Conservation (phyloP, 2,113 vertebrate species). For the Sturnira hondurensis region DNA sequence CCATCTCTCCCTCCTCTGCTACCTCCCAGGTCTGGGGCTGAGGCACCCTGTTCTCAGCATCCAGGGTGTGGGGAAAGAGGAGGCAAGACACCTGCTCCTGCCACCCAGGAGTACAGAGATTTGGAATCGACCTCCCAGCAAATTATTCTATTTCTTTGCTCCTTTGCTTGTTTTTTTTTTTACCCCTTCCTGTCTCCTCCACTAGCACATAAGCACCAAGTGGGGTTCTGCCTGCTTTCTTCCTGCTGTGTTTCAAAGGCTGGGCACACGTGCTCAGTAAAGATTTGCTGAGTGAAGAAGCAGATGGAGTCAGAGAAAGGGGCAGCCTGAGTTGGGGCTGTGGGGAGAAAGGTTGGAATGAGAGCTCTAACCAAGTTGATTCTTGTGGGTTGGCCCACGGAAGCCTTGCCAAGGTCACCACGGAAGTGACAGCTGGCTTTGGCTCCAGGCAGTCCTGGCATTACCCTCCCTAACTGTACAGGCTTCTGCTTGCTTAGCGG, state of each 20-base stretch:
- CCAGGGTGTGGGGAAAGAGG: background rate
- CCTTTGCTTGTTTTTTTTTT: background rate
- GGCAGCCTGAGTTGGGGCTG: accelerated
- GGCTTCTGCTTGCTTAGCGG: accelerated
- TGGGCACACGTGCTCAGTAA: background rate
- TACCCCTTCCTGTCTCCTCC: background rate
- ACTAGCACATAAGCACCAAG: background rate
- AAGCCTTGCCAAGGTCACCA: background rate
- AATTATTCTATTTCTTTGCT: background rate
- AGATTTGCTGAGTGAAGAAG: too few species aligned
- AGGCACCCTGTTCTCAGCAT: background rate
- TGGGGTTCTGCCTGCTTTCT: too few species aligned
- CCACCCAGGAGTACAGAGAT: background rate
- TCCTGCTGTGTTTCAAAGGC: background rate
- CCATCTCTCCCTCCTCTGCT: background rate
- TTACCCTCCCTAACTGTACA: too few species aligned
- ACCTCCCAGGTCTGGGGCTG: background rate
- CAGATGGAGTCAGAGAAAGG: background rate
- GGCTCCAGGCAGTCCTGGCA: background rate
- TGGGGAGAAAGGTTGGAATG: too few species aligned
- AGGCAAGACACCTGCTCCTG: accelerated
- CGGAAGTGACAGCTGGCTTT: accelerated
- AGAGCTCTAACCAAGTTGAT: accelerated
- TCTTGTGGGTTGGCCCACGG: background rate
- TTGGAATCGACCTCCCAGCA: background rate